phyloP scores from a whole-genome alignment of 2,797 vertebrate species.

The Kryptopterus vitreolus region DNA sequence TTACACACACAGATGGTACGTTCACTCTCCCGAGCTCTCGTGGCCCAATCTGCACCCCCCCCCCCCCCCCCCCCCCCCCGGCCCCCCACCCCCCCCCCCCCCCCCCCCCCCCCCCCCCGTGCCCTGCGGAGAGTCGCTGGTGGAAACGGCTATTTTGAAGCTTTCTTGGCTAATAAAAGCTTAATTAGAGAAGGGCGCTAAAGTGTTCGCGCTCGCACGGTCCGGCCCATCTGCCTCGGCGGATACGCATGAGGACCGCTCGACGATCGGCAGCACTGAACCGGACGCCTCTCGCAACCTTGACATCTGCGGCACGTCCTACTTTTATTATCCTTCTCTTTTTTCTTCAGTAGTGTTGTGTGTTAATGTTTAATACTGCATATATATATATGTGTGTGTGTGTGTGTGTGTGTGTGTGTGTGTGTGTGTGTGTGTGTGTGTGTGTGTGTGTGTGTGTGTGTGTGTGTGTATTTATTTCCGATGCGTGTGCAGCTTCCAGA shows the following conservation, averaged over 20 bases:
- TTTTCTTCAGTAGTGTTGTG: background rate
- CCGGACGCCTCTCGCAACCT: constrained; percentile 17
- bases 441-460: no score
- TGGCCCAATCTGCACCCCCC: constrained; percentile 7
- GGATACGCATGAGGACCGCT: constrained; percentile 33
- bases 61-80: constrained; percentile 9
- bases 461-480: no score
- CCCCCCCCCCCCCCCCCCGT: constrained; percentile 16
- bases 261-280: constrained; percentile 25
- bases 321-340: background rate
- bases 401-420: no score
- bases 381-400: no score
- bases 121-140: constrained; percentile 10
- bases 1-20: constrained; percentile 11
- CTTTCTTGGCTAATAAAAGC: constrained; percentile 40
- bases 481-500: no score
- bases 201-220: constrained; percentile 14
- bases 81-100: constrained; percentile 13
- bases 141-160: constrained; percentile 13
- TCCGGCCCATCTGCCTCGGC: constrained; percentile 23
- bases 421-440: no score
- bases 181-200: constrained; percentile 16
- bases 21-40: constrained; percentile 16
- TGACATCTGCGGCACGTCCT: constrained; percentile 3
- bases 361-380: background rate